Percentiles rank a stretch among this genome's conserved stretches.
phyloP scores from a whole-genome alignment of 2,797 vertebrate genomes.

The Petrocephalus schoutedeni region DNA sequence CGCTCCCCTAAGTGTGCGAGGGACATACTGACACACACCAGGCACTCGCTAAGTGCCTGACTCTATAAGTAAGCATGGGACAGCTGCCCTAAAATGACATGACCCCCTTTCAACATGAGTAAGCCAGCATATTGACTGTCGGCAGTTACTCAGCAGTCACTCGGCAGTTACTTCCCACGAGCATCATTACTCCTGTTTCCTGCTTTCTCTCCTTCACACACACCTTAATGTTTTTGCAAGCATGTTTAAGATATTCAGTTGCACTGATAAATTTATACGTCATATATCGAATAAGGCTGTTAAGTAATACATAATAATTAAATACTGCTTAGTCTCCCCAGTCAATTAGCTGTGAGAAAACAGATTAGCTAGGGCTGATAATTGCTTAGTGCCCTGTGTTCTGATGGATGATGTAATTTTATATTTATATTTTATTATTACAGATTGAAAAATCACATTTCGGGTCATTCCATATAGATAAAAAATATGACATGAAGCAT shows the following conservation, averaged over 20 bases:
- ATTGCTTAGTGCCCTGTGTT: not conserved
- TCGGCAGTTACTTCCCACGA: not conserved
- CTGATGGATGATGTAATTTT: not conserved
- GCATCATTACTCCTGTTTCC: not conserved
- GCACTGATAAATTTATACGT: not conserved
- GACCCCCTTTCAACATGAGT: not conserved
- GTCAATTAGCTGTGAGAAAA: not conserved
- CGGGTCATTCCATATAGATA: not conserved
- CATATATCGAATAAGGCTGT: not conserved
- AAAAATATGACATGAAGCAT: not conserved
- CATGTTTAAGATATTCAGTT: conserved; percentile 3
- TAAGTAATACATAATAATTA: not conserved
- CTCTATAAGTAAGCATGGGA: not conserved
- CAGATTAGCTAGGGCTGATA: not conserved
- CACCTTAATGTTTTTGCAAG: not conserved
- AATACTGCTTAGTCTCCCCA: not conserved
- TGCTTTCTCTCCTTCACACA: not conserved
- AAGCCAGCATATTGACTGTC: not conserved
- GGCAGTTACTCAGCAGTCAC: not conserved
- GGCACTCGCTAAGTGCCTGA: not conserved
- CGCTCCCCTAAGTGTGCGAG: no score
- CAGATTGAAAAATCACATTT: not conserved
- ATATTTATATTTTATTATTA: not conserved
- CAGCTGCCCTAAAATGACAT: not conserved
- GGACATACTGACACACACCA: not conserved